A percentile compares a stretch with the other conserved stretches of the same genome.
These are phyloP conservation scores for Nephrotoma appendiculata DNA, from an alignment of 2,888 invertebrate genomes.

Conservation along the genomic window DNA sequence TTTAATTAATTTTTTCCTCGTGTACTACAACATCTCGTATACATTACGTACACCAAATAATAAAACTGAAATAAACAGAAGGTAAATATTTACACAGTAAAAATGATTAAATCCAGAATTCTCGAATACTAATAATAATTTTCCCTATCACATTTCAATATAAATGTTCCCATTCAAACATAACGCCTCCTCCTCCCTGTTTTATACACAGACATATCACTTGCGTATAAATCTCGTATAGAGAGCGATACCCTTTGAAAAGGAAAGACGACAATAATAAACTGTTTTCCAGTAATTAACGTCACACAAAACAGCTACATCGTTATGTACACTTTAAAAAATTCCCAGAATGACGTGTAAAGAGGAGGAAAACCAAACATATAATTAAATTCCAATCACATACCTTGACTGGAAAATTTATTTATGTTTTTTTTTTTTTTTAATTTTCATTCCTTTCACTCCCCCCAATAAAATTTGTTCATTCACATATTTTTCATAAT, in stretches of 20 bases:
- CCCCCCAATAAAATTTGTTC: neutral
- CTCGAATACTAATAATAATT: neutral
- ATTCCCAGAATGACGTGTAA: neutral
- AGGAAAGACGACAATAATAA: neutral
- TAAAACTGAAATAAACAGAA: neutral
- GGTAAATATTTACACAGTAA: neutral
- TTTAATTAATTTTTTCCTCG: neutral
- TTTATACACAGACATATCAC: neutral
- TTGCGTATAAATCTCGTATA: neutral
- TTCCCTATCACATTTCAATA: neutral
- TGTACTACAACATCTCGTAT: neutral
- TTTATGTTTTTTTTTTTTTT: neutral
- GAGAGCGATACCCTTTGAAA: neutral
- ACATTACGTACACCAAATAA: neutral
- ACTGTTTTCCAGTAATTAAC: neutral
- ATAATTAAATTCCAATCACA: neutral
- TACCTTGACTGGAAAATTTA: neutral
- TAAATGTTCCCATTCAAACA: neutral
- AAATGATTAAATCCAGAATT: neutral
- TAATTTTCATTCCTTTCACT: neutral
- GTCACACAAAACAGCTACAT: neutral
- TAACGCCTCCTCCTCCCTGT: neutral
- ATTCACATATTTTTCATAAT: neutral
- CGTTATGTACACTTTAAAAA: neutral
- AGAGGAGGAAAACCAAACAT: neutral